Evolutionary conservation across 1,140 invertebrate genomes (phyloP), one percentile per base, ranked within the genome.

Genomic region (Phthorimaea operculella): DNA sequence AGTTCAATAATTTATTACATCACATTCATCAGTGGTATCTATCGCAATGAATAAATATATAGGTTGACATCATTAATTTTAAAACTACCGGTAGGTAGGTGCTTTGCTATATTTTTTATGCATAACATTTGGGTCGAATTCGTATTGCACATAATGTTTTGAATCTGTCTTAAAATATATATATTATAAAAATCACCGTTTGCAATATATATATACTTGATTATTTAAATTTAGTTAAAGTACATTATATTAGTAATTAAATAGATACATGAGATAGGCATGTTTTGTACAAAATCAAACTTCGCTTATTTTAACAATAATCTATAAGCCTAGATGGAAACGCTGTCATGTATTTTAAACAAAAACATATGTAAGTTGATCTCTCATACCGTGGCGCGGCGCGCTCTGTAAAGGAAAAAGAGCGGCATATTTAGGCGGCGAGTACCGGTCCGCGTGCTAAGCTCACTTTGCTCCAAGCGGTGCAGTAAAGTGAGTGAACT

Each of bases 251-350:
- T 9, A 47, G 15, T 47, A 16, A 47, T 14, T 14, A 14, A 47
- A 47, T 16, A n/a, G 15, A n/a, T n/a, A n/a, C n/a, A 9, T 16
- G 15, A 17, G 15, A 17, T 47, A 11, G 8, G 15, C 16, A 33
- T 33, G n/a, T 54, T 64, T 60, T 64, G 62, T 64, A 64, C 62
- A 64, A 58, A 56, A 64, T 54, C 56, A 56, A 64, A 60, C 57
- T 52, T 60, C 44, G 54, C 52, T 58, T 58, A 57, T 57, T 59
- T 64, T 58, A 58, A 60, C 62, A 56, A 55, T 47, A 48, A 34
- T 3, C 44, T 54, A 52, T 33, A n/a, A 52, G 52, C 8, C 12
- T 17, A 47, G 16, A 15, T 47, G 8, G 8, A 9, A 15, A 15
- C 16, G 12, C 44, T 47, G n/a, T 47, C 44, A 17, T 47, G 14